Evolutionary conservation across 2,888 invertebrate genomes (phyloP), one percentile per base, ranked within the genome.

Genomic region (Agrotis segetum): DNA sequence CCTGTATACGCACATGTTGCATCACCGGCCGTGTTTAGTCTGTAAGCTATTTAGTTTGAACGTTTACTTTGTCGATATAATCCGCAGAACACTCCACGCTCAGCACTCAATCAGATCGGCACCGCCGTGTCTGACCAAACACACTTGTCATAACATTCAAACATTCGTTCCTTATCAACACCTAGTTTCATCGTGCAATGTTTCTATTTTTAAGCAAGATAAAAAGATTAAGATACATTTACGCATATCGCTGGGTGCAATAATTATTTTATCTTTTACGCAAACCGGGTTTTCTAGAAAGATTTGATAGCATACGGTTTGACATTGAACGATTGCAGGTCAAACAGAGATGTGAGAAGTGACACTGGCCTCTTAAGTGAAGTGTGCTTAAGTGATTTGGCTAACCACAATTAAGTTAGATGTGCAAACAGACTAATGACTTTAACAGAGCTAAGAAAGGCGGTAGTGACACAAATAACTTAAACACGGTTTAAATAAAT

Each of bases 91-190:
- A 77, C 84, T 85, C 73, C 75, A 79, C 84, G 82, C 82, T 83
- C 83, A 71, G 34, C 74, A 71, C 84, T 84, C 81, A 67, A 80
- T 84, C 79, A 84, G 80, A 75, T 83, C 77, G 88, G 86, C 88
- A 87, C 89, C 91, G 62, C 81, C 61, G 80, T 88, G 90, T 91
- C 92, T 91, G 88, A 85, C 88, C 82, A 85, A 77, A 79, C 83
- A 63, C 73, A 82, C 79, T 78, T 79, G 82, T 82, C 79, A 79
- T 79, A 79, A 79, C 60, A 79, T 71, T 70, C 71, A 76, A 83
- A 70, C 71, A 79, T 72, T 83, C 64, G 64, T 56, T 69, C 47
- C 67, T 83, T 83, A 83, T 83, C 82, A 66, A 75, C 81, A 75
- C 64, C 19, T 72, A 67, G 64, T 67, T 83, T 67, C 59, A 67